phyloP scores from a whole-genome alignment of 2,113 vertebrate species.

The Corythoichthys intestinalis region DNA sequence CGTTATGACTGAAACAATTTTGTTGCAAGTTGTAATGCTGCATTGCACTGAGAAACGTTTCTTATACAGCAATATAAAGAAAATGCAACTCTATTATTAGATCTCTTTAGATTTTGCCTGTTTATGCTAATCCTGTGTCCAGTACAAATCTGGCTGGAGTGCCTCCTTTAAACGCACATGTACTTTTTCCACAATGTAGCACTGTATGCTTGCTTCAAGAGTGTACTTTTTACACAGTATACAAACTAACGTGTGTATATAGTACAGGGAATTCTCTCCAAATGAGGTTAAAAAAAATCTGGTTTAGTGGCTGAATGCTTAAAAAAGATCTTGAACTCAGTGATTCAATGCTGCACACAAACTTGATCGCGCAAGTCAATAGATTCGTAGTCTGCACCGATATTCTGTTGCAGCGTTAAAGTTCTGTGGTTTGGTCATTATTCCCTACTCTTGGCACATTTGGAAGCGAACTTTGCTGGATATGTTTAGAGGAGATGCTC shows the following conservation, averaged over 20 bases:
- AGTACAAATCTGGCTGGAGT: not conserved
- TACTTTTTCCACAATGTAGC: not conserved
- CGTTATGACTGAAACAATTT: too few relatives aligned
- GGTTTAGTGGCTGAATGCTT: not conserved
- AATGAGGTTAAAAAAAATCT: not conserved
- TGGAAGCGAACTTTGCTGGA: slow-evolving; percentile 27
- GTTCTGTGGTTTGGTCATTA: not conserved
- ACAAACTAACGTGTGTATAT: not conserved
- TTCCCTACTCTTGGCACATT: not conserved
- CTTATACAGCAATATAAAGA: too few relatives aligned
- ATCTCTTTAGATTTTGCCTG: too few relatives aligned
- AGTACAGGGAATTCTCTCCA: not conserved
- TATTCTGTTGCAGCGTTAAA: not conserved
- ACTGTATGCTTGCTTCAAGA: not conserved
- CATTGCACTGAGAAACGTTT: too few relatives aligned
- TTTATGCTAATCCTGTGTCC: not conserved
- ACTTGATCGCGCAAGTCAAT: not conserved
- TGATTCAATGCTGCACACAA: not conserved
- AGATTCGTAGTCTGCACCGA: not conserved
- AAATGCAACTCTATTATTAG: too few relatives aligned
- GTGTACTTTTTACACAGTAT: too few relatives aligned
- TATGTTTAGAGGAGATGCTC: slow-evolving; percentile 44
- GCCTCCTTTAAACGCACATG: not conserved
- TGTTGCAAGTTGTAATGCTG: too few relatives aligned
- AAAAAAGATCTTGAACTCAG: not conserved